A percentile compares a stretch with the other conserved stretches of the same genome.
Conservation (phyloP, 2,797 vertebrate species). For the Rhinichthys osculus region DNA sequence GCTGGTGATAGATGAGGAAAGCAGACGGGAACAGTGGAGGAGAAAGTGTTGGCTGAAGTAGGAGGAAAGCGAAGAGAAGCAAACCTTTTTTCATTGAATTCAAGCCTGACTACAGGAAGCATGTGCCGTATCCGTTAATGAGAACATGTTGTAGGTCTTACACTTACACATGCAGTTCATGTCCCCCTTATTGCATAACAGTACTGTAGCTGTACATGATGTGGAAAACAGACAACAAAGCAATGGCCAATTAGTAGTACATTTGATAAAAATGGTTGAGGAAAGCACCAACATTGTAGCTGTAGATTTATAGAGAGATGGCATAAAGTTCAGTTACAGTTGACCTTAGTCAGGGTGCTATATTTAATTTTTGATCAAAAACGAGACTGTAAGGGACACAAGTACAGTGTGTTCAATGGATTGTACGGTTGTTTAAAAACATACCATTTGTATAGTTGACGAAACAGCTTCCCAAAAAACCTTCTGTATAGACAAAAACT, state of each 20-base stretch:
- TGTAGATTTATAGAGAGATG: neutral
- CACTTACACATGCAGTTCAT: neutral
- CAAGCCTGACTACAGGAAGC: neutral
- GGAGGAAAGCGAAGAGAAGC: conserved; percentile 31
- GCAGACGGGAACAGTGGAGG: conserved; percentile 26
- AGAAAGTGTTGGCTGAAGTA: conserved; percentile 60
- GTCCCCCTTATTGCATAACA: neutral
- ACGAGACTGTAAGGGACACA: neutral
- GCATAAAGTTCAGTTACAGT: neutral
- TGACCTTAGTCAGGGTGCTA: neutral
- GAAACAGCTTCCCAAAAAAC: neutral
- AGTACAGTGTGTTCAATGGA: neutral
- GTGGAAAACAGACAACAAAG: conserved; percentile 54
- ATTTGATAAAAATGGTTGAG: neutral
- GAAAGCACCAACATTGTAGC: neutral
- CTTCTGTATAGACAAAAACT: too few species aligned
- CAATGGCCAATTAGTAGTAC: conserved; percentile 43
- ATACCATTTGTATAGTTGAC: neutral
- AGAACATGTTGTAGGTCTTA: conserved; percentile 1
- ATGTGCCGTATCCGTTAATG: neutral
- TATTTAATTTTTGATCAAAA: neutral
- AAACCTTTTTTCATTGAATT: neutral
- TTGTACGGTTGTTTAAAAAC: neutral
- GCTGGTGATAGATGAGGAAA: conserved; percentile 49
- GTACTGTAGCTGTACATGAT: conserved; percentile 59